Evolutionary conservation across 2,113 vertebrate species (phyloP).

Genomic region (Labeo catla): DNA sequence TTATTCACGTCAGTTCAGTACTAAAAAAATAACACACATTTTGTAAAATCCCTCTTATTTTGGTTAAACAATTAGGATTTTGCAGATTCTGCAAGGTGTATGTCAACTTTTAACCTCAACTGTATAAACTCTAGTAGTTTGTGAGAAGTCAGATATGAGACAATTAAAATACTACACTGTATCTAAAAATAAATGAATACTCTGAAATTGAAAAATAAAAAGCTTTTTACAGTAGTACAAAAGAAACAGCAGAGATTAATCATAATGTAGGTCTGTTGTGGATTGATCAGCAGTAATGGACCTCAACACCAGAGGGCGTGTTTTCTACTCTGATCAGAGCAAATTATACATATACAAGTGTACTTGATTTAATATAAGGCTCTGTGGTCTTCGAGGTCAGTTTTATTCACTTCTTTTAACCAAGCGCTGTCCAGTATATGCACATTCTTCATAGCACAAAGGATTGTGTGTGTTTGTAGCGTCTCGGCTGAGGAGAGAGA

Average conservation of each 20-base stretch:
- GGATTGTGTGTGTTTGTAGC: slow-evolving; percentile 94
- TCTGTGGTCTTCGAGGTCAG: not conserved
- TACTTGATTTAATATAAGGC: not conserved
- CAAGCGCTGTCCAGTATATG: not conserved
- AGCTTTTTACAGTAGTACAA: not conserved
- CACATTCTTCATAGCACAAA: slow-evolving; percentile 86
- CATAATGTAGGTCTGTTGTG: not conserved
- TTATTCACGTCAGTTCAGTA: too few relatives aligned
- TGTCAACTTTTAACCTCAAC: too few relatives aligned
- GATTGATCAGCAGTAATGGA: not conserved
- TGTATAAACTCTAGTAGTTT: not conserved
- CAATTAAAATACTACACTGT: not conserved
- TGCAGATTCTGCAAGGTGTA: too few relatives aligned
- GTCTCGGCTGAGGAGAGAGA: slow-evolving; percentile 71
- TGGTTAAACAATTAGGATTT: too few relatives aligned
- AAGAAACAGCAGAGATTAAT: not conserved
- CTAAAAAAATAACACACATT: too few relatives aligned
- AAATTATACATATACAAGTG: not conserved
- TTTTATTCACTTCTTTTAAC: not conserved
- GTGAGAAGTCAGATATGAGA: not conserved
- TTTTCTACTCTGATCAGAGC: not conserved
- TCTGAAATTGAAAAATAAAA: not conserved
- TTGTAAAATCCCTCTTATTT: too few relatives aligned
- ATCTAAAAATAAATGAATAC: not conserved
- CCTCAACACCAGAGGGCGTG: slow-evolving; percentile 25